A percentile compares a stretch with the other conserved stretches of the same genome.
These are phyloP conservation scores for Heliornis fulica DNA, from an alignment of 2,113 vertebrate genomes.

Conservation along the genomic window DNA sequence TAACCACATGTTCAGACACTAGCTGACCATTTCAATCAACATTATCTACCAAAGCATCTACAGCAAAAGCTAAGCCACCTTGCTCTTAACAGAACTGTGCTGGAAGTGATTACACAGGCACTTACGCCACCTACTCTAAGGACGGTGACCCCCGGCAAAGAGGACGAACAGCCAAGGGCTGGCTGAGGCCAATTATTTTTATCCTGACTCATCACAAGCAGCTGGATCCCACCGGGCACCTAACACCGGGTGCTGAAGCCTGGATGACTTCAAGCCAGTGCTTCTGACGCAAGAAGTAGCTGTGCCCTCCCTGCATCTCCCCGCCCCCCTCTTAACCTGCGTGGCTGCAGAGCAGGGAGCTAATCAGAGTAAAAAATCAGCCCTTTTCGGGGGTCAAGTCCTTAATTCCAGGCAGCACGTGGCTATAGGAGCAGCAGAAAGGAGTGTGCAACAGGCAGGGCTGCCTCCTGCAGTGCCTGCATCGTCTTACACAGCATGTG, in stretches of 20 bases:
- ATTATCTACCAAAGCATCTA: neutral
- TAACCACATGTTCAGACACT: neutral
- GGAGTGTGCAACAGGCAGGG: neutral
- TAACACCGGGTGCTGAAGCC: neutral
- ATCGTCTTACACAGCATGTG: fast-evolving
- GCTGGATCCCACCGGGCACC: neutral
- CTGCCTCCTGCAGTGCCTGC: neutral
- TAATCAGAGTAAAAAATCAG: neutral
- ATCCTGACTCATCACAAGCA: neutral
- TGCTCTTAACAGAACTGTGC: neutral
- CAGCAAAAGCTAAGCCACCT: neutral
- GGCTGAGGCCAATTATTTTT: neutral
- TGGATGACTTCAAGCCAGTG: neutral
- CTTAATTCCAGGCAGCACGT: neutral
- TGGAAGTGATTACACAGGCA: neutral
- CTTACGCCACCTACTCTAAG: neutral
- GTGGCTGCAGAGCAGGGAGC: neutral
- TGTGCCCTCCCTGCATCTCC: neutral
- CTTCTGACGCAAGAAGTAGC: neutral
- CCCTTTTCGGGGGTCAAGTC: neutral
- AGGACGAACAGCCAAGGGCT: neutral
- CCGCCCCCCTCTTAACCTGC: neutral
- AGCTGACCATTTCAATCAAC: neutral
- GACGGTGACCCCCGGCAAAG: neutral
- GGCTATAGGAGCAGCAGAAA: neutral